phyloP scores from a whole-genome alignment of 1,140 invertebrate genomes.

The Ips typographus region DNA sequence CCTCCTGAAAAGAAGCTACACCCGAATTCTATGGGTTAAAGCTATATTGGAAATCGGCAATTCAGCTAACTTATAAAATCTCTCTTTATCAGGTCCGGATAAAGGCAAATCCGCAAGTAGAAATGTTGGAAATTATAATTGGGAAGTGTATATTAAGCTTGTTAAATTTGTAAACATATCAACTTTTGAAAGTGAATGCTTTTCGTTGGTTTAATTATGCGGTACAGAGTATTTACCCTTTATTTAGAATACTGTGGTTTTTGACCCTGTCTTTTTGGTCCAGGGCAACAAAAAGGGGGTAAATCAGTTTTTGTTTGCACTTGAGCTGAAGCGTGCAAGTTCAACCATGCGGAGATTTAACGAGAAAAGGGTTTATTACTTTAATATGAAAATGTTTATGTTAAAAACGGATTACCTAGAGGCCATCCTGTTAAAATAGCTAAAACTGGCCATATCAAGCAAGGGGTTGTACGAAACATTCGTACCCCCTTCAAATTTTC shows the following conservation, averaged over 20 bases:
- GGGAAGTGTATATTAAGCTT: neutral
- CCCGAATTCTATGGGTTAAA: slow-evolving; percentile 10
- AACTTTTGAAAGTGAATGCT: neutral
- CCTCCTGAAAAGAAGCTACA: slow-evolving; percentile 4
- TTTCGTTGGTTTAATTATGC: neutral
- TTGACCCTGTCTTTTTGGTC: neutral
- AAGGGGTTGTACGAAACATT: too few species aligned
- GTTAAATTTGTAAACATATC: neutral
- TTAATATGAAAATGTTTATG: too few species aligned
- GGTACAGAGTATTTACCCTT: neutral
- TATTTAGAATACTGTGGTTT: slow-evolving; percentile 4
- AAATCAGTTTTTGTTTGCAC: slow-evolving; percentile 1
- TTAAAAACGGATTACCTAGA: too few species aligned
- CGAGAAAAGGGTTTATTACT: neutral
- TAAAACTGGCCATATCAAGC: too few species aligned
- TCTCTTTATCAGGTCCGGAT: slow-evolving; percentile 5
- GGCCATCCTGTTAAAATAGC: too few species aligned
- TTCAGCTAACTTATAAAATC: slow-evolving; percentile 6
- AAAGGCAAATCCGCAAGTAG: neutral
- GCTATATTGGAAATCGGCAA: slow-evolving; percentile 7
- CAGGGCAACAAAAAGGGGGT: slow-evolving; percentile 1
- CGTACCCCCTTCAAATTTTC: too few species aligned
- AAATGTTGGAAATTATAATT: neutral
- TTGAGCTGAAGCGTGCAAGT: neutral
- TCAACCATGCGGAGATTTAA: slow-evolving; percentile 2